Evolutionary conservation across 2,797 vertebrate species (phyloP).

Genomic region (Argentina silus): DNA sequence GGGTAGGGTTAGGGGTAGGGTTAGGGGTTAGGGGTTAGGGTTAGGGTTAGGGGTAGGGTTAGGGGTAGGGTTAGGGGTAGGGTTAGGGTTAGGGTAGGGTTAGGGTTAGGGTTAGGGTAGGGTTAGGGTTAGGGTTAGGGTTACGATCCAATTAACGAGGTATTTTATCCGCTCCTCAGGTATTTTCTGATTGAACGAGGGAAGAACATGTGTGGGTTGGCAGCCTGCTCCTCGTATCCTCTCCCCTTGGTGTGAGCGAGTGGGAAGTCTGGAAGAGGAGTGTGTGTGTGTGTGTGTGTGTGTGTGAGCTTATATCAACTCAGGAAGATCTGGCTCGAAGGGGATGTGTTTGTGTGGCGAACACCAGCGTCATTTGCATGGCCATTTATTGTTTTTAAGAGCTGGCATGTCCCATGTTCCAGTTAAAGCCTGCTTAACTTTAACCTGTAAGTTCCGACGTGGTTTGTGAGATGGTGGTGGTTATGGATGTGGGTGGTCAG

Average conservation of each 20-base stretch:
- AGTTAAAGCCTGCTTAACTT: not conserved
- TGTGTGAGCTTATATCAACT: not conserved
- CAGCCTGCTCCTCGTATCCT: slow-evolving; percentile 86
- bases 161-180: slow-evolving; percentile 60
- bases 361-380: not conserved
- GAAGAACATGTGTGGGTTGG: slow-evolving; percentile 89
- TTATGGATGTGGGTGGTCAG: not conserved
- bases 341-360: not conserved
- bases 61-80: too few relatives aligned
- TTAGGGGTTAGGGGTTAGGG: too few relatives aligned
- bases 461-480: not conserved
- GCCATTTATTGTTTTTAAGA: not conserved
- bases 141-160: too few relatives aligned
- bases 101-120: too few relatives aligned
- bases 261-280: not conserved
- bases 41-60: too few relatives aligned
- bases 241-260: slow-evolving; percentile 71
- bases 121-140: too few relatives aligned
- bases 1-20: too few relatives aligned
- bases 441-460: not conserved
- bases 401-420: not conserved
- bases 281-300: not conserved
- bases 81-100: too few relatives aligned
- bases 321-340: not conserved
- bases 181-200: slow-evolving; percentile 88